phyloP scores from a whole-genome alignment of 2,113 vertebrate genomes.

The Rhombomys opimus region DNA sequence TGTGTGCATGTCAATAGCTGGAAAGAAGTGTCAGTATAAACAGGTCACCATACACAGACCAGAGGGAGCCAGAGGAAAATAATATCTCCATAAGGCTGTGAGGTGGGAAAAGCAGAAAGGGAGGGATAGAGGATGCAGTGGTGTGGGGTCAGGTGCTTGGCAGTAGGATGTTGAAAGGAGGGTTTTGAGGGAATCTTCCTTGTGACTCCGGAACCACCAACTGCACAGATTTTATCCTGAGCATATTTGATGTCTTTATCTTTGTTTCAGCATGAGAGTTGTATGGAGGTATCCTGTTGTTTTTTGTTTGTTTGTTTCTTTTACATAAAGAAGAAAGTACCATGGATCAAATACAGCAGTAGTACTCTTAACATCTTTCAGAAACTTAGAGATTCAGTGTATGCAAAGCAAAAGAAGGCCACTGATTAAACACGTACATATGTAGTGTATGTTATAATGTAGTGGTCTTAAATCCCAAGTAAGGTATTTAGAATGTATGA shows the following conservation, averaged over 20 bases:
- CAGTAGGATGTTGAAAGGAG: not conserved
- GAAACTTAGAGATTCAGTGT: not conserved
- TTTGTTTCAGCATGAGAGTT: not conserved
- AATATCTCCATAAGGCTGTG: rapidly evolving
- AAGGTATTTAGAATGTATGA: not conserved
- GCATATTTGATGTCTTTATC: not conserved
- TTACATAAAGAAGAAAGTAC: not conserved
- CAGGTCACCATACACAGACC: not conserved
- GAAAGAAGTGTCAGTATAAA: not conserved
- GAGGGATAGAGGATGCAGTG: rapidly evolving
- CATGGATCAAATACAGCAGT: not conserved
- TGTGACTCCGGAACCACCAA: not conserved
- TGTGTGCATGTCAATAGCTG: not conserved
- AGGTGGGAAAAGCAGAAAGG: not conserved
- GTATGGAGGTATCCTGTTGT: not conserved
- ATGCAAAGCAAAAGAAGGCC: not conserved
- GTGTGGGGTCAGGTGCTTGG: too few species aligned
- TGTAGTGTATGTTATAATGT: not conserved
- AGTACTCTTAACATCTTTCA: not conserved
- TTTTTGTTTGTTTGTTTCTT: not conserved
- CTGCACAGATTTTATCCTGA: not conserved
- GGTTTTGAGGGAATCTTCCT: not conserved
- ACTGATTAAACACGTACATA: not conserved
- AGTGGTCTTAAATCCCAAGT: not conserved
- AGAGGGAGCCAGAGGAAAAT: not conserved